Percentiles rank a stretch among this genome's conserved stretches.
phyloP scores from a whole-genome alignment of 2,888 invertebrate species.

The Tetramorium bicarinatum region DNA sequence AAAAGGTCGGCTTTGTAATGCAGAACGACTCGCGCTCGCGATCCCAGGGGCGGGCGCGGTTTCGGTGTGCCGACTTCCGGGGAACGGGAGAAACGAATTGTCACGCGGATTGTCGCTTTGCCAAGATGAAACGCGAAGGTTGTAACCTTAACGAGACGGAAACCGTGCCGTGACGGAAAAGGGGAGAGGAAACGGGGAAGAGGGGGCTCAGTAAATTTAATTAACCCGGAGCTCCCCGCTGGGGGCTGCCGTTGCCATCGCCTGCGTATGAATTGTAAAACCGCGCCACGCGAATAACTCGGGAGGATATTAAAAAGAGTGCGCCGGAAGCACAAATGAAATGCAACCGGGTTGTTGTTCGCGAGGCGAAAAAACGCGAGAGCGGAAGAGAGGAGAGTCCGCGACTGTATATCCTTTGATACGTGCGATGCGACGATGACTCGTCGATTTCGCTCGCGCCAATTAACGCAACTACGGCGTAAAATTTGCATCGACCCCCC shows the following conservation, averaged over 20 bases:
- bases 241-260: conserved; percentile 32
- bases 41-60: conserved; percentile 34
- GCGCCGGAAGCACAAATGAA: conserved; percentile 50
- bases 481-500: conserved; percentile 25
- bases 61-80: conserved; percentile 44
- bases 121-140: conserved; percentile 58
- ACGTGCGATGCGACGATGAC: conserved; percentile 21
- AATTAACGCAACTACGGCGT: conserved; percentile 35
- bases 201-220: conserved; percentile 21
- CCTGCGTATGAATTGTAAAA: conserved; percentile 57
- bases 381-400: neutral
- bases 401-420: conserved; percentile 16
- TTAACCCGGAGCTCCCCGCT: conserved; percentile 42
- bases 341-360: conserved; percentile 1
- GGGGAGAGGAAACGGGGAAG: neutral
- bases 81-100: conserved; percentile 51
- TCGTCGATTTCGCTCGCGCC: conserved; percentile 50
- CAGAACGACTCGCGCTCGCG: conserved; percentile 44
- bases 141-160: conserved; percentile 56
- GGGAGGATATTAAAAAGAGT: conserved; percentile 52
- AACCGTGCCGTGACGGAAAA: conserved; percentile 32
- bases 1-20: conserved; percentile 44
- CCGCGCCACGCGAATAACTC: conserved; percentile 52
- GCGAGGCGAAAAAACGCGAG: neutral
- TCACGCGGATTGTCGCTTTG: conserved; percentile 54